Evolutionary conservation across 2,797 vertebrate genomes (phyloP).

Genomic region (Semaprochilodus insignis): DNA sequence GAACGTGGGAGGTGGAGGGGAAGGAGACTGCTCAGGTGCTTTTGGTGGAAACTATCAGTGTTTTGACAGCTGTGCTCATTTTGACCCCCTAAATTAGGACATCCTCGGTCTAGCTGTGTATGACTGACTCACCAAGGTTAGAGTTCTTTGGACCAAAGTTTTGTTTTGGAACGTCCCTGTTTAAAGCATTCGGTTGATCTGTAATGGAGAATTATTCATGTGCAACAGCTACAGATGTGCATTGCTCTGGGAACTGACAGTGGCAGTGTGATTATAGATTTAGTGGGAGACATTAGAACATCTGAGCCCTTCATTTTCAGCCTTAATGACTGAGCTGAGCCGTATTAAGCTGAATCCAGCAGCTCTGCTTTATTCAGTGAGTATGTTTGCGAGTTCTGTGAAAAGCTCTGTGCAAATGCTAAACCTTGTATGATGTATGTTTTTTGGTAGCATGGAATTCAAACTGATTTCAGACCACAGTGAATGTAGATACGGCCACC

Average conservation of each 20-base stretch:
- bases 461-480: no score
- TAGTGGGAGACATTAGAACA: neutral
- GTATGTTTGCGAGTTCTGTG: neutral
- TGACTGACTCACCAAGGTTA: neutral
- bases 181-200: neutral
- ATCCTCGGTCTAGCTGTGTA: neutral
- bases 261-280: neutral
- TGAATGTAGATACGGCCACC: no score
- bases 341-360: neutral
- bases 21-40: neutral
- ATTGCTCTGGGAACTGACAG: neutral
- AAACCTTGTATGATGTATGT: no score
- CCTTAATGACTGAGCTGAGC: slow-evolving; percentile 2
- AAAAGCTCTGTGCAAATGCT: no score
- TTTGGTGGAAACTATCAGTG: neutral
- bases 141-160: neutral
- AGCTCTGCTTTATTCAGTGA: neutral
- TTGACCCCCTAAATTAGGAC: neutral
- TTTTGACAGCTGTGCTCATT: neutral
- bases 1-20: no score
- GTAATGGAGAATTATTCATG: neutral
- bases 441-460: no score
- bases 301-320: neutral
- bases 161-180: neutral
- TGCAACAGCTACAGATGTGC: neutral